A percentile compares a stretch with the other conserved stretches of the same genome.
These are phyloP conservation scores for Trogon melanurus DNA, from an alignment of 2,113 vertebrate species.

Conservation along the genomic window DNA sequence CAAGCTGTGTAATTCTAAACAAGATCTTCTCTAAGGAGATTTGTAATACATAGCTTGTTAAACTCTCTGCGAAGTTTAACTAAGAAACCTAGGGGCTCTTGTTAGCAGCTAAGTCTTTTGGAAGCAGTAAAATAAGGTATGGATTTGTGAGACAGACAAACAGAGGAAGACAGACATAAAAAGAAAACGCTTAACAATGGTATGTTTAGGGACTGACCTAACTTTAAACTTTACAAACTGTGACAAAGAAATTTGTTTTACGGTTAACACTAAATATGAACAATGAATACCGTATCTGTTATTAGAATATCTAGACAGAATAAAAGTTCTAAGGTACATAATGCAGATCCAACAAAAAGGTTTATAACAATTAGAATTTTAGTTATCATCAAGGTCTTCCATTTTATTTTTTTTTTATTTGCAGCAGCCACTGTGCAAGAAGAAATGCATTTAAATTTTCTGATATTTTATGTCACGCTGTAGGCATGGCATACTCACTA, in stretches of 20 bases:
- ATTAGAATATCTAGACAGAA: not conserved
- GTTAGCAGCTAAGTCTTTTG: conserved; percentile 12
- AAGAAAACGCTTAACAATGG: not conserved
- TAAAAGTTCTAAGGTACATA: not conserved
- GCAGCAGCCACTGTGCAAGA: not conserved
- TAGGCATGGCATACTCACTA: not conserved
- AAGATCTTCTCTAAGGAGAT: conserved; percentile 46
- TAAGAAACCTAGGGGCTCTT: conserved; percentile 5
- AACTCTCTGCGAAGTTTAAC: not conserved
- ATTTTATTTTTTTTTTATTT: not conserved
- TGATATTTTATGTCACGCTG: not conserved
- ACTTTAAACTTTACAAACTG: not conserved
- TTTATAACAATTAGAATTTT: not conserved
- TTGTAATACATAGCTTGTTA: conserved; percentile 33
- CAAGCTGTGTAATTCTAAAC: conserved; percentile 29
- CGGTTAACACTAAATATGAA: not conserved
- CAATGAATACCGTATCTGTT: not conserved
- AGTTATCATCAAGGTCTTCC: not conserved
- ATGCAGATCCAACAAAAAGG: not conserved
- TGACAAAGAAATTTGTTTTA: not conserved
- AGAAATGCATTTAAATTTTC: not conserved
- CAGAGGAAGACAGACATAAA: not conserved
- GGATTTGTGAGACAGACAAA: not conserved
- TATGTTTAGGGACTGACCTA: not conserved
- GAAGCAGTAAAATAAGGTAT: not conserved